These are phyloP conservation scores for Huso huso DNA, from an alignment of 2,797 vertebrate species.

Conservation along the genomic window DNA sequence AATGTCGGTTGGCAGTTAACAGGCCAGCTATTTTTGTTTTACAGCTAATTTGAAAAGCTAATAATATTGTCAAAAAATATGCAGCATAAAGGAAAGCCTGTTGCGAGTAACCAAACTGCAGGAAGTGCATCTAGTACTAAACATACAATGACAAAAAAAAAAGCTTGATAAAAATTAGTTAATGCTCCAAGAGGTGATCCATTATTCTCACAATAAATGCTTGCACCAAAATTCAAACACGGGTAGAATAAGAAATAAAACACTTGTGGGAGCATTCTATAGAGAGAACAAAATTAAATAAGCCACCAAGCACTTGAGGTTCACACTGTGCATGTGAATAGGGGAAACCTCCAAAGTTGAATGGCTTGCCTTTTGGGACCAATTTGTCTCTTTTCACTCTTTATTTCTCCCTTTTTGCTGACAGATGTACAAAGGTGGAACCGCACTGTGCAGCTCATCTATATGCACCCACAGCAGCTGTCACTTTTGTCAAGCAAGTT, in stretches of 20 bases:
- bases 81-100: slow-evolving; percentile 37
- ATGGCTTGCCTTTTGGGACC: slow-evolving; percentile 99
- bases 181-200: slow-evolving; percentile 76
- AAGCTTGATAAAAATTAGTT: slow-evolving; percentile 68
- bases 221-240: slow-evolving; percentile 69
- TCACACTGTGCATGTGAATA: slow-evolving; percentile 96
- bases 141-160: slow-evolving; percentile 68
- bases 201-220: slow-evolving; percentile 82
- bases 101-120: slow-evolving; percentile 67
- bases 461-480: slow-evolving; percentile 94
- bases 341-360: slow-evolving; percentile 95
- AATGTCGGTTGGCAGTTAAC: no score
- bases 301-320: slow-evolving; percentile 98
- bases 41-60: background rate
- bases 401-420: slow-evolving; percentile 91
- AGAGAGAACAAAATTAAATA: slow-evolving; percentile 98
- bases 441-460: slow-evolving; percentile 96
- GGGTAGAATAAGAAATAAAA: slow-evolving; percentile 88
- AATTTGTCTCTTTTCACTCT: slow-evolving; percentile 99
- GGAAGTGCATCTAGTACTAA: slow-evolving; percentile 66
- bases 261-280: slow-evolving; percentile 95
- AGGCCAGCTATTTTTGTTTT: no score
- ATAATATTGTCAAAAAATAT: slow-evolving; percentile 32
- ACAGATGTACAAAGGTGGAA: slow-evolving; percentile 99
- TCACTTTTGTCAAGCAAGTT: slow-evolving; percentile 99